These are phyloP conservation scores for Oophaga pumilio DNA, from an alignment of 2,113 vertebrate species.

Conservation along the genomic window DNA sequence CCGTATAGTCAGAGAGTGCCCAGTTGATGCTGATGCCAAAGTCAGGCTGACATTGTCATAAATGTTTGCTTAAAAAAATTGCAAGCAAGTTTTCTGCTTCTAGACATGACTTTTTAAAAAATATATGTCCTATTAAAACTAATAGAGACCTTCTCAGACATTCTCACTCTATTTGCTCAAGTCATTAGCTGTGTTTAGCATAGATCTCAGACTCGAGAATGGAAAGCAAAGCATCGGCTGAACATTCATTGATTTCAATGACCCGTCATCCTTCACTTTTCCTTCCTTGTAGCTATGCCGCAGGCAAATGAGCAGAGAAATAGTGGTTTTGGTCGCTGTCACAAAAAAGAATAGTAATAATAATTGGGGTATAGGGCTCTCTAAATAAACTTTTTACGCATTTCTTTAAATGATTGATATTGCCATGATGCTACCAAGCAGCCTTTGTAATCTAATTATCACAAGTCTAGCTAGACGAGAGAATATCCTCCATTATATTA, in stretches of 20 bases:
- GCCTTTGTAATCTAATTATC: background rate
- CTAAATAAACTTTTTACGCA: too few species aligned
- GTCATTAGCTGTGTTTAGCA: background rate
- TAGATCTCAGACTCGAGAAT: background rate
- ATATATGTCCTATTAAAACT: background rate
- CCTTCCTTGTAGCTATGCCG: background rate
- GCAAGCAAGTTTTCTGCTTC: background rate
- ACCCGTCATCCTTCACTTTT: background rate
- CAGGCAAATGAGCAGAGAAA: background rate
- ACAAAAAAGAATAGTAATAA: background rate
- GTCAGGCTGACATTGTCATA: too few species aligned
- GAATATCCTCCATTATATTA: background rate
- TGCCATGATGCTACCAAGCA: too few species aligned
- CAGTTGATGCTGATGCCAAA: too few species aligned
- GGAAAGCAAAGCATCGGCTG: background rate
- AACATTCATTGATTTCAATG: background rate
- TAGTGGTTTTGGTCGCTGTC: background rate
- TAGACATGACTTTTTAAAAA: background rate
- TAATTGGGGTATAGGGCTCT: background rate
- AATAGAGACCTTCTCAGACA: background rate
- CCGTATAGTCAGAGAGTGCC: too few species aligned
- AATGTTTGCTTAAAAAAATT: too few species aligned
- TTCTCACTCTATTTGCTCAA: background rate
- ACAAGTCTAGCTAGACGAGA: background rate
- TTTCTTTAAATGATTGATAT: too few species aligned